Evolutionary conservation across 2,888 invertebrate genomes (phyloP).

Genomic region (Eupsilia transversa): DNA sequence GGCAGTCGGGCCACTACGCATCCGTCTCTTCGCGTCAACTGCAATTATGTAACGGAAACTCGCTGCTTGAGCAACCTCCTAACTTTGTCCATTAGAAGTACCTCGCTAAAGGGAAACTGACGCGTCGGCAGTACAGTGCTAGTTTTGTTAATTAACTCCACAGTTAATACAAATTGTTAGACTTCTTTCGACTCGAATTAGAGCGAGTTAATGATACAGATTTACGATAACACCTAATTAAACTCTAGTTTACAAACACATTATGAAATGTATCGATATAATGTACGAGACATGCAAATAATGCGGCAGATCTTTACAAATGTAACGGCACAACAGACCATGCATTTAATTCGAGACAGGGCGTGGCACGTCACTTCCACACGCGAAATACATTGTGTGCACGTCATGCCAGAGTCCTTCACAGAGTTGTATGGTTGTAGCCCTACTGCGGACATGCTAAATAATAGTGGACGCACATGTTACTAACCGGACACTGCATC

Average conservation of each 20-base stretch:
- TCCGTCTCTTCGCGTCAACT: constrained; percentile 77
- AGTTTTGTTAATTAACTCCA: constrained; percentile 39
- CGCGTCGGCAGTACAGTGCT: constrained; percentile 10
- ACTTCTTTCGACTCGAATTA: too few relatives aligned
- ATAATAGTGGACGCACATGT: constrained; percentile 54
- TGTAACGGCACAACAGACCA: constrained; percentile 30
- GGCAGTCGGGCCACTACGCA: constrained; percentile 70
- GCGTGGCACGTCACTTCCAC: constrained; percentile 66
- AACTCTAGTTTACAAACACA: not conserved
- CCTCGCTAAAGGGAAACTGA: constrained; percentile 36
- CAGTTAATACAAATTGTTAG: constrained; percentile 22
- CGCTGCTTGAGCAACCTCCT: constrained; percentile 64
- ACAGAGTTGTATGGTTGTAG: constrained; percentile 29
- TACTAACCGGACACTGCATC: constrained; percentile 52
- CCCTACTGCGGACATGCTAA: constrained; percentile 55
- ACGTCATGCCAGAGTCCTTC: constrained; percentile 55
- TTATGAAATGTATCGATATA: not conserved
- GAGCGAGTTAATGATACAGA: constrained; percentile 10
- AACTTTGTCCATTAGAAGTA: constrained; percentile 58
- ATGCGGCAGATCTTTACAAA: constrained; percentile 35
- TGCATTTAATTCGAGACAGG: constrained; percentile 62
- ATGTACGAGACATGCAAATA: constrained; percentile 25
- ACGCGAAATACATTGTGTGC: constrained; percentile 61
- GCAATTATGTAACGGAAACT: constrained; percentile 81
- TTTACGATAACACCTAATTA: not conserved